Evolutionary conservation across 2,888 invertebrate species (phyloP).

Genomic region (Hypercompe scribonia): DNA sequence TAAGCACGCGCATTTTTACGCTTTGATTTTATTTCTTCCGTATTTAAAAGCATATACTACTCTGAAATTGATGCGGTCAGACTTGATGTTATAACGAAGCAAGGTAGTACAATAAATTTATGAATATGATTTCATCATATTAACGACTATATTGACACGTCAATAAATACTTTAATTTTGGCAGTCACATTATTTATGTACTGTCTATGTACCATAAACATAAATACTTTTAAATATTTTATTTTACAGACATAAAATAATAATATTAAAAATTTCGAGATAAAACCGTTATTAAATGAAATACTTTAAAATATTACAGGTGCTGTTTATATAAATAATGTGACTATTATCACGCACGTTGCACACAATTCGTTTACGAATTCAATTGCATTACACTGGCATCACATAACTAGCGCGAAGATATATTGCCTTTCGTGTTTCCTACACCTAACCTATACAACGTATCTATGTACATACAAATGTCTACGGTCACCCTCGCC

Average conservation of each 20-base stretch:
- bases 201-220: conserved; percentile 24
- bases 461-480: conserved; percentile 64
- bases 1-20: not conserved
- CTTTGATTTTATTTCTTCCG: conserved; percentile 15
- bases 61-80: conserved; percentile 32
- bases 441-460: conserved; percentile 69
- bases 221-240: not conserved
- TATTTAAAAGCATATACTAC: conserved; percentile 23
- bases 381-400: conserved; percentile 55
- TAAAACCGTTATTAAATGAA: not conserved
- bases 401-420: conserved; percentile 41
- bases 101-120: conserved; percentile 44
- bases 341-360: conserved; percentile 60
- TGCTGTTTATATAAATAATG: conserved; percentile 58
- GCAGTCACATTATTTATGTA: conserved; percentile 76
- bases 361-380: conserved; percentile 68
- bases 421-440: conserved; percentile 39
- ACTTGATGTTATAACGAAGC: conserved; percentile 29
- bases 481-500: conserved; percentile 58
- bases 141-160: conserved; percentile 67
- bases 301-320: not conserved
- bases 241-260: conserved; percentile 4
- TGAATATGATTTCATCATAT: conserved; percentile 62
- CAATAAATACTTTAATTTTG: conserved; percentile 78
- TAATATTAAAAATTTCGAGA: not conserved